Evolutionary conservation across 2,113 vertebrate species (phyloP).

Genomic region (Barbus barbus): DNA sequence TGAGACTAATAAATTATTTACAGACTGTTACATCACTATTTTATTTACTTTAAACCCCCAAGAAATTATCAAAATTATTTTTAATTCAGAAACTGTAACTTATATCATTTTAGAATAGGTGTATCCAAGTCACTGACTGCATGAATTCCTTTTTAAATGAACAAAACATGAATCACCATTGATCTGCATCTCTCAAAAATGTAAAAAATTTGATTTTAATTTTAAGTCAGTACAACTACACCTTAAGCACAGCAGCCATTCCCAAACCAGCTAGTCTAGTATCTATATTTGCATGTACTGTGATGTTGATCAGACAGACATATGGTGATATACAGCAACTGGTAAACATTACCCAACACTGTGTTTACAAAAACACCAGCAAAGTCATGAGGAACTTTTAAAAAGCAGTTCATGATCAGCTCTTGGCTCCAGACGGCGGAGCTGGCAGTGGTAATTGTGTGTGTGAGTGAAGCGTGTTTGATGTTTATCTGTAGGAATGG

Average conservation of each 20-base stretch:
- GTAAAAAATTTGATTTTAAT: not conserved
- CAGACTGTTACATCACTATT: too few species aligned
- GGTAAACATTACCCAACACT: constrained; percentile 1
- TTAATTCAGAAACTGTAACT: not conserved
- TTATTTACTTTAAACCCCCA: not conserved
- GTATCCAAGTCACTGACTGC: not conserved
- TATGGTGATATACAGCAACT: not conserved
- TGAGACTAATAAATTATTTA: too few species aligned
- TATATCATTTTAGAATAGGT: not conserved
- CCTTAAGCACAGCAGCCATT: not conserved
- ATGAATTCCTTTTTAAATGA: not conserved
- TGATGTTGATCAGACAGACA: not conserved
- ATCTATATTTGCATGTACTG: not conserved
- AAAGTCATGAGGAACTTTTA: constrained; percentile 9
- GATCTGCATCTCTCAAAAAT: not conserved
- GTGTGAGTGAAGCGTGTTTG: constrained; percentile 45
- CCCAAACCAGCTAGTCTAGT: constrained; percentile 7
- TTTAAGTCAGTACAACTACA: not conserved
- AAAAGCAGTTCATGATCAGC: not conserved
- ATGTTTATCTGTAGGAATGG: constrained; percentile 49
- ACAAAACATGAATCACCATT: not conserved
- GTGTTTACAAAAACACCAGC: constrained; percentile 20
- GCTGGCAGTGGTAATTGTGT: constrained; percentile 14
- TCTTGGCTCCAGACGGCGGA: constrained; percentile 11
- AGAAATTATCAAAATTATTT: not conserved